phyloP scores from a whole-genome alignment of 2,797 vertebrate species.

The Sebastes melanostomus region DNA sequence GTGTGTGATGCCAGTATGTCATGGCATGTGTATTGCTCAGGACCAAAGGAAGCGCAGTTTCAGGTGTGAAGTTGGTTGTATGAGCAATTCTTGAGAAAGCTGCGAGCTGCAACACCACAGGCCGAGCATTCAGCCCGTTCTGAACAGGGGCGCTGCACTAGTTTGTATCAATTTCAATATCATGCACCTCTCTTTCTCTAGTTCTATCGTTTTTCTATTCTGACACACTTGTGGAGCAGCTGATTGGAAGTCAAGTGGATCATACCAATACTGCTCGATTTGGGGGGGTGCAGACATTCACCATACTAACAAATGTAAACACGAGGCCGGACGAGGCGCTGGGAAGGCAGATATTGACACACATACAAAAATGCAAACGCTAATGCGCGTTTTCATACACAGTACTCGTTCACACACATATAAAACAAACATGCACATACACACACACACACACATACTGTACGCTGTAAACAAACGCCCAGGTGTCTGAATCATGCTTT shows the following conservation, averaged over 20 bases:
- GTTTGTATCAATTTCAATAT: neutral
- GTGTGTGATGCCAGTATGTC: neutral
- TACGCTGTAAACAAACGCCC: slow-evolving; percentile 62
- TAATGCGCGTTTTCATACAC: slow-evolving; percentile 15
- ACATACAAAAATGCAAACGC: slow-evolving; percentile 34
- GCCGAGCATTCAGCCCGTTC: neutral
- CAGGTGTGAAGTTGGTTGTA: no score
- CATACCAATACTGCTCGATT: slow-evolving; percentile 28
- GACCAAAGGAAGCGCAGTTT: no score
- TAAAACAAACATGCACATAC: slow-evolving; percentile 18
- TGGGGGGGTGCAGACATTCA: slow-evolving; percentile 3
- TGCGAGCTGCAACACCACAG: neutral
- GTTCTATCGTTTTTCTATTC: neutral
- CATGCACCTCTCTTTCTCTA: neutral
- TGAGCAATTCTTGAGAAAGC: no score
- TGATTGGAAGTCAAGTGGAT: slow-evolving; percentile 26
- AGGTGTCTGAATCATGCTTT: slow-evolving; percentile 72
- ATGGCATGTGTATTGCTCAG: neutral
- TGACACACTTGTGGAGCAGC: neutral
- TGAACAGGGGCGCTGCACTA: neutral
- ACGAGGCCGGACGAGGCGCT: slow-evolving; percentile 37
- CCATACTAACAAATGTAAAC: slow-evolving; percentile 34
- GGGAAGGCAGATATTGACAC: slow-evolving; percentile 29
- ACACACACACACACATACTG: neutral
- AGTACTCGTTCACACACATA: slow-evolving; percentile 13